phyloP scores from a whole-genome alignment of 2,113 vertebrate genomes.

The Thomomys bottae region DNA sequence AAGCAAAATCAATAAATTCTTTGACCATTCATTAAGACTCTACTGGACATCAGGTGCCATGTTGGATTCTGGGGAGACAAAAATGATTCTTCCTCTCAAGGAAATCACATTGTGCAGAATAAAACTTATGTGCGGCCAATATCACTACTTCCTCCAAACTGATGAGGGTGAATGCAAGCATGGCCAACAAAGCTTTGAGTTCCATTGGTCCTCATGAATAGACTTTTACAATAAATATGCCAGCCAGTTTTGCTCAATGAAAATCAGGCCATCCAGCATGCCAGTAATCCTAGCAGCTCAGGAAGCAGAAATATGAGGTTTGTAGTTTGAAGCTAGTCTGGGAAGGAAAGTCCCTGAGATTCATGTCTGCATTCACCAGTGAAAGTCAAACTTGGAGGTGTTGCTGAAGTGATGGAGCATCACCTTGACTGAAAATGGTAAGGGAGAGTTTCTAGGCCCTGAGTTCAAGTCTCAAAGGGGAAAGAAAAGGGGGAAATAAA shows the following conservation, averaged over 20 bases:
- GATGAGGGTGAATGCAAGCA: background rate
- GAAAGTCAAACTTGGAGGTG: no score
- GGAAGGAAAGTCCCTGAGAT: no score
- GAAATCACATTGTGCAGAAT: background rate
- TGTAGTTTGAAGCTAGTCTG: no score
- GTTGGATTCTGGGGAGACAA: background rate
- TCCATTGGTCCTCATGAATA: background rate
- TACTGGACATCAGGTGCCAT: background rate
- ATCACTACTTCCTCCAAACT: background rate
- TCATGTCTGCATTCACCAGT: no score
- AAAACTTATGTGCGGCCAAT: background rate
- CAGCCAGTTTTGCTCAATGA: slow-evolving; percentile 12
- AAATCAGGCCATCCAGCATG: background rate
- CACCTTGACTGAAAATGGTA: no score
- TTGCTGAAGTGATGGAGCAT: no score
- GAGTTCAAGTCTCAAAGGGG: no score
- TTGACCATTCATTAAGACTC: background rate
- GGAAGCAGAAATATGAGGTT: no score
- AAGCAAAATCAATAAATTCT: slow-evolving; percentile 11
- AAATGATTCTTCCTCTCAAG: background rate
- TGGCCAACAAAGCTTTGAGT: background rate
- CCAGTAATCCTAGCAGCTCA: no score
- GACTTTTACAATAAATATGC: background rate
- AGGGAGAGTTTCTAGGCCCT: no score
- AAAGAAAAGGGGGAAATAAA: no score